These are phyloP conservation scores for Polydrusus cervinus DNA, from an alignment of 2,888 invertebrate species.

Conservation along the genomic window DNA sequence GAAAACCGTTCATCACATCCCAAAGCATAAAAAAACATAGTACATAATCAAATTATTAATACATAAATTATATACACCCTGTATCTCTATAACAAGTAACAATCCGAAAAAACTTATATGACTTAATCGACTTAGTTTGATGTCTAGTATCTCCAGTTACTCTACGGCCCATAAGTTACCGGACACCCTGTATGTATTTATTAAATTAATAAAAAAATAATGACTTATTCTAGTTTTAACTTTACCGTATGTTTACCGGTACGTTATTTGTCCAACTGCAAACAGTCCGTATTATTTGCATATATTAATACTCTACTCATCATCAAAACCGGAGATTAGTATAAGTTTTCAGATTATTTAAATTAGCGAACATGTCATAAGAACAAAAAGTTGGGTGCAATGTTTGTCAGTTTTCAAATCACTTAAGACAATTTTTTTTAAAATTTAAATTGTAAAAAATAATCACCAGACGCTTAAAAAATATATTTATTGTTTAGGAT, in stretches of 20 bases:
- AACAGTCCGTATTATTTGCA: slow-evolving; percentile 8
- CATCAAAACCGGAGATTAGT: slow-evolving; percentile 17
- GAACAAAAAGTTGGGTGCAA: slow-evolving; percentile 25
- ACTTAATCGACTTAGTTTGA: too few species aligned
- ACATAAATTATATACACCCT: too few species aligned
- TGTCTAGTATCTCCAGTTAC: too few species aligned
- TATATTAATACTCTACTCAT: slow-evolving; percentile 15
- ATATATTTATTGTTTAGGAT: background rate
- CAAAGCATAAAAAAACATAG: too few species aligned
- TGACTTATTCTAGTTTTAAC: too few species aligned
- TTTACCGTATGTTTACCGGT: background rate
- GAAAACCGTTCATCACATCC: too few species aligned
- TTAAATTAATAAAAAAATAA: too few species aligned
- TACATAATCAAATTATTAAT: too few species aligned
- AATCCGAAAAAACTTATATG: too few species aligned
- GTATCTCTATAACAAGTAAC: too few species aligned
- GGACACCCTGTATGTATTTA: too few species aligned
- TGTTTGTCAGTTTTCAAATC: slow-evolving; percentile 20
- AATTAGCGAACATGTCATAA: slow-evolving; percentile 37
- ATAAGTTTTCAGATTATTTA: slow-evolving; percentile 37
- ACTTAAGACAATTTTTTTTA: background rate
- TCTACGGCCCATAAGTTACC: too few species aligned
- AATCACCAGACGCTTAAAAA: background rate
- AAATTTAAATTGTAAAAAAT: background rate
- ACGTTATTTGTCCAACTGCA: background rate